These are phyloP conservation scores for Drosophila lacteicornis DNA, from an alignment of 1,140 invertebrate genomes.

Conservation along the genomic window DNA sequence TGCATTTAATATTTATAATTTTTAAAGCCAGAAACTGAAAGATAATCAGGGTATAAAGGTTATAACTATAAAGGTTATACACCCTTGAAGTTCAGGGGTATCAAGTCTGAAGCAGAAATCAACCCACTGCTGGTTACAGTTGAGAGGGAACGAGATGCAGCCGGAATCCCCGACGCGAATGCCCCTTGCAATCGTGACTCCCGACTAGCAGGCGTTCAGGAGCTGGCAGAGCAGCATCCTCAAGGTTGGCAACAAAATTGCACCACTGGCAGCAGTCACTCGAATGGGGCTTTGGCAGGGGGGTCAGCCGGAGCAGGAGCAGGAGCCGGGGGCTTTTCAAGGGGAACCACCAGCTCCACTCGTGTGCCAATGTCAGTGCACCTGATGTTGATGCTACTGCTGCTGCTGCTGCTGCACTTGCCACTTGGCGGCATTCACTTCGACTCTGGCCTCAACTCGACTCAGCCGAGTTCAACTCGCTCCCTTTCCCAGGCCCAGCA, in stretches of 20 bases:
- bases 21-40: not conserved
- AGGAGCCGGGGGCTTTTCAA: not conserved
- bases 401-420: conserved; percentile 53
- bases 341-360: conserved; percentile 11
- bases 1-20: not conserved
- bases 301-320: conserved; percentile 9
- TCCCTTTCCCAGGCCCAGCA: conserved; percentile 43
- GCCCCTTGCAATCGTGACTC: conserved; percentile 54
- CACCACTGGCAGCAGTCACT: conserved; percentile 51
- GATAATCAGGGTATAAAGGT: not conserved
- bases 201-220: conserved; percentile 59
- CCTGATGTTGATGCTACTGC: conserved; percentile 31
- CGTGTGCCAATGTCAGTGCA: conserved; percentile 78
- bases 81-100: not conserved
- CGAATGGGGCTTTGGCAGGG: not conserved
- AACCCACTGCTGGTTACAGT: not conserved
- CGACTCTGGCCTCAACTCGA: conserved; percentile 5
- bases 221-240: conserved; percentile 36
- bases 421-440: conserved; percentile 48
- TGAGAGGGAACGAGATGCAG: not conserved
- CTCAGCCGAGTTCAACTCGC: conserved; percentile 7
- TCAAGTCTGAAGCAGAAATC: not conserved
- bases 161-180: conserved; percentile 17
- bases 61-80: not conserved
- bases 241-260: conserved; percentile 71